Percentiles rank a stretch among this genome's conserved stretches.
Conservation (phyloP, 2,113 vertebrate species). For the Forbesichthys papilliferus region DNA sequence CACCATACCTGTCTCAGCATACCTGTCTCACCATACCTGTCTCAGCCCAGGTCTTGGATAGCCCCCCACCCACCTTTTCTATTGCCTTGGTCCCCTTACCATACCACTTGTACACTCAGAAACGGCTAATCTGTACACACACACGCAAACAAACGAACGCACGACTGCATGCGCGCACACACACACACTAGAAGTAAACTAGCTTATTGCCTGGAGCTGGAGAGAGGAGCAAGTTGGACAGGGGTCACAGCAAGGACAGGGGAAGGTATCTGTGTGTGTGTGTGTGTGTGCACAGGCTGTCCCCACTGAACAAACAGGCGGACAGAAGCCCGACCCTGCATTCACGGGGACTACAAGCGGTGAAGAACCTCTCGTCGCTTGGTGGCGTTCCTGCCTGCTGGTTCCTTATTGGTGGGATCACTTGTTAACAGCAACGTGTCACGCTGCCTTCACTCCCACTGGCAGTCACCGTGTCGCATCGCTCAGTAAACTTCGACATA, state of each 20-base stretch:
- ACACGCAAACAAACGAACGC: neutral
- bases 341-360: too few relatives aligned
- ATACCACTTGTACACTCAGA: neutral
- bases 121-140: too few relatives aligned
- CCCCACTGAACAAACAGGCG: neutral
- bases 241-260: slow-evolving; percentile 52
- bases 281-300: slow-evolving; percentile 9
- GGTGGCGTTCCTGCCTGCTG: too few relatives aligned
- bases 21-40: neutral
- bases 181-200: neutral
- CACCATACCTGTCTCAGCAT: neutral
- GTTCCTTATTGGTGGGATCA: too few relatives aligned
- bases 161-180: neutral
- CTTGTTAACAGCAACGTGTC: too few relatives aligned
- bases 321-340: neutral
- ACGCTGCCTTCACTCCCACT: too few relatives aligned
- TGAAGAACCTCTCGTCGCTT: too few relatives aligned
- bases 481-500: too few relatives aligned
- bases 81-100: neutral
- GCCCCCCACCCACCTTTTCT: neutral
- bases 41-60: neutral
- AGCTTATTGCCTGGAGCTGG: slow-evolving; percentile 45
- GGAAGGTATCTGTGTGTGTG: slow-evolving; percentile 2
- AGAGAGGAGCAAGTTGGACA: slow-evolving; percentile 66
- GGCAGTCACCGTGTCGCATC: too few relatives aligned